A percentile compares a stretch with the other conserved stretches of the same genome.
Conservation (phyloP, 2,797 vertebrate genomes). For the Aythya fuligula region DNA sequence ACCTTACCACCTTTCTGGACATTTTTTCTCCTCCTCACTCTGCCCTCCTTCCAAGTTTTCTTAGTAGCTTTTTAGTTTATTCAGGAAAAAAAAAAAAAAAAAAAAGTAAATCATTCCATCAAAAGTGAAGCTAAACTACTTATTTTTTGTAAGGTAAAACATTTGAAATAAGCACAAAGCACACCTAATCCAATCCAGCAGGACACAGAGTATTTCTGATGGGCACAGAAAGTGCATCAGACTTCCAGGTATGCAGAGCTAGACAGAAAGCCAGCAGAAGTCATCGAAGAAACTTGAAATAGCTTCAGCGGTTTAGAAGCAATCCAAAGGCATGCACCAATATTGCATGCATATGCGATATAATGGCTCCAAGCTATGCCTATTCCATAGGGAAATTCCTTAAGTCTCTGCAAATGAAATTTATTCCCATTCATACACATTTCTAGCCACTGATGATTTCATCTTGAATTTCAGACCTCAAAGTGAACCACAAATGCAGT, state of each 20-base stretch:
- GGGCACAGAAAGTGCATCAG: neutral
- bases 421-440: neutral
- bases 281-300: rapidly evolving
- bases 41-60: neutral
- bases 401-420: rapidly evolving
- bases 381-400: neutral
- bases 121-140: neutral
- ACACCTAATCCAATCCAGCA: neutral
- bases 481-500: neutral
- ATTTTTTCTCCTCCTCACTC: neutral
- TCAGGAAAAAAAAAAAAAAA: neutral
- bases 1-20: neutral
- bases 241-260: neutral
- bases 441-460: neutral
- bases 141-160: neutral
- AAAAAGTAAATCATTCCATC: neutral
- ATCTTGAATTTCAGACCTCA: neutral
- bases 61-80: neutral
- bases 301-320: too few relatives aligned
- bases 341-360: rapidly evolving
- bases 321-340: rapidly evolving
- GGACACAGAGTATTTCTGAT: neutral
- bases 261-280: neutral
- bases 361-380: rapidly evolving
- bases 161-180: neutral